Percentiles rank a stretch among this genome's conserved stretches.
Conservation (phyloP, 2,797 vertebrate species). For the Gymnocypris eckloni region DNA sequence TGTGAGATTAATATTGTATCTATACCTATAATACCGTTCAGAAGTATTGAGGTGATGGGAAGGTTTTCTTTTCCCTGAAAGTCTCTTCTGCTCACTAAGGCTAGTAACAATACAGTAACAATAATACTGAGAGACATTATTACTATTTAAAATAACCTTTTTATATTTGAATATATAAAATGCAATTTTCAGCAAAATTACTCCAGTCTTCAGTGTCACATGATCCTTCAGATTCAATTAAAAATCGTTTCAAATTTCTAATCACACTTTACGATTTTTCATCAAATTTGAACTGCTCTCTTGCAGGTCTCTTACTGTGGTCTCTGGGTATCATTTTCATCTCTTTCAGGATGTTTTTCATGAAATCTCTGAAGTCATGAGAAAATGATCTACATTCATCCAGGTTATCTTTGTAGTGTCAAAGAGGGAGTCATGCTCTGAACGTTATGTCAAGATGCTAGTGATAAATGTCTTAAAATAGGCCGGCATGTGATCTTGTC, state of each 20-base stretch:
- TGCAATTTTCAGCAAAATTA: background rate
- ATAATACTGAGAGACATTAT: background rate
- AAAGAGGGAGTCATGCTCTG: slow-evolving; percentile 3
- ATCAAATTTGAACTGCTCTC: too few relatives aligned
- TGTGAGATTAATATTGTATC: too few relatives aligned
- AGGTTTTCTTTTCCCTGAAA: too few relatives aligned
- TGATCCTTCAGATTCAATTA: background rate
- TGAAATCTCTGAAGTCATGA: background rate
- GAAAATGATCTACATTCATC: background rate
- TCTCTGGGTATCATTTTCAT: too few relatives aligned
- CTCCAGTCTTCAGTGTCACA: background rate
- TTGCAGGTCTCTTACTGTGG: too few relatives aligned
- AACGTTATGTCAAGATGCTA: slow-evolving; percentile 24
- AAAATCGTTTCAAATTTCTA: too few relatives aligned
- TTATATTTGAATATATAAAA: background rate
- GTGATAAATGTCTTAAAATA: slow-evolving; percentile 30
- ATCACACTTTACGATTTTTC: too few relatives aligned
- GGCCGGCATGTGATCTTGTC: background rate
- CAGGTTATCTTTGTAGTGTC: background rate
- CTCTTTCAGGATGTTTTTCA: background rate
- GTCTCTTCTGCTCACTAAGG: background rate
- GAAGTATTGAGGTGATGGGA: too few relatives aligned
- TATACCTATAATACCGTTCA: too few relatives aligned
- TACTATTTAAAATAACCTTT: background rate
- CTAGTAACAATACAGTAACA: background rate